Evolutionary conservation across 2,888 invertebrate species (phyloP).

Genomic region (Abrostola tripartita): DNA sequence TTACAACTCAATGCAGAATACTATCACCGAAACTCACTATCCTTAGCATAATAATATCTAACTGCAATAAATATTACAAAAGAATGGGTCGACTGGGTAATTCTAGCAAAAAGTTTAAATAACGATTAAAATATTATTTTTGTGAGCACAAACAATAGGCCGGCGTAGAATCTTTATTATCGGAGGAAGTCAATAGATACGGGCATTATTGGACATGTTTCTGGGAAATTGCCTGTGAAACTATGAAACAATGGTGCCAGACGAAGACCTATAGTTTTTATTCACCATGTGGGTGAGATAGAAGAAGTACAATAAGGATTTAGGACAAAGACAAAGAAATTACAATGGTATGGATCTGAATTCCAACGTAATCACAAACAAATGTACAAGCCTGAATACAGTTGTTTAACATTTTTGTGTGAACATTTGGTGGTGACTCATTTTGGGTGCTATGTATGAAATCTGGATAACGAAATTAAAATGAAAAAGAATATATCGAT

Average conservation of each 20-base stretch:
- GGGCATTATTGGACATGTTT: slow-evolving; percentile 74
- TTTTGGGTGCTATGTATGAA: too few species aligned
- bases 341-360: slow-evolving; percentile 42
- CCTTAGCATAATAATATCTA: slow-evolving; percentile 68
- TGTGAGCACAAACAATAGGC: slow-evolving; percentile 78
- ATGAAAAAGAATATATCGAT: too few species aligned
- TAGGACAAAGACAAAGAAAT: slow-evolving; percentile 38
- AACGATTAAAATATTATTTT: slow-evolving; percentile 84
- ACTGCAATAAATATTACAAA: slow-evolving; percentile 79
- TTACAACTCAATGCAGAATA: slow-evolving; percentile 46
- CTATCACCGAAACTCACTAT: slow-evolving; percentile 54
- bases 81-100: slow-evolving; percentile 58
- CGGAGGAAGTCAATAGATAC: slow-evolving; percentile 85
- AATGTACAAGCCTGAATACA: slow-evolving; percentile 37
- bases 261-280: slow-evolving; percentile 67
- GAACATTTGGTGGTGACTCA: slow-evolving; percentile 30
- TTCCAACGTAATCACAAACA: slow-evolving; percentile 46
- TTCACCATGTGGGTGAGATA: slow-evolving; percentile 65
- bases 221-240: slow-evolving; percentile 73
- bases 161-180: slow-evolving; percentile 79
- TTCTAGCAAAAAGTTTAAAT: slow-evolving; percentile 74
- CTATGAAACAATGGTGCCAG: slow-evolving; percentile 75
- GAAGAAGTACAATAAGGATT: slow-evolving; percentile 50
- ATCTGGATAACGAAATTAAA: too few species aligned
- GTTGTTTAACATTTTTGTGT: slow-evolving; percentile 19